Base-by-base conservation (phyloP, 2,797 vertebrate species). In the Gymnoscopelus braueri region DNA sequence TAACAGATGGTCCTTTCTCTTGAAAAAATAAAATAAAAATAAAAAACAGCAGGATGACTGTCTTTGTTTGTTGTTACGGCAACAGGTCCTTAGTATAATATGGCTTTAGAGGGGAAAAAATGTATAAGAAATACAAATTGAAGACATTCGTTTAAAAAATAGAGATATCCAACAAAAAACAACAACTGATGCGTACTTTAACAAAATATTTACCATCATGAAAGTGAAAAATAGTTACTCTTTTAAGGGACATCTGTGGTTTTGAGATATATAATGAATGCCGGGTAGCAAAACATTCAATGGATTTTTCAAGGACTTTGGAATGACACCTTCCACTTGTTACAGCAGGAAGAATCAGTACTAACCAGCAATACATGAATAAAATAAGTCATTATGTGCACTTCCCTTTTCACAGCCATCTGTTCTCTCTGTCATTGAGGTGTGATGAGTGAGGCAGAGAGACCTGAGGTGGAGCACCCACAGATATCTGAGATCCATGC, bases 1-100 rank as follows among this genome's bases (percentile, higher is more conserved):
- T 81, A 85, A 81, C 75, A 85, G 51, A 80, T 68, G 59, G 65
- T 54, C 56, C 24, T 60, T 13, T 26, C 4, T 15, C 39, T 39
- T 55, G 2, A 53, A 26, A 59, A 72, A 35, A 70, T 12, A 48
- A 19, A 77, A 64, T 29, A 14, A 24, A 47, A 56, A n/a, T 10
- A 54, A 32, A 32, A 39, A 7, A 58, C 7, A 12, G 19, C 35
- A 35, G 14, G 5, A 54, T 12, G 32, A 14, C 50, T 49, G 50
- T 49, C 39, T 57, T 29, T 62, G 50, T 59, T 65, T 39, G 53
- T 29, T 29, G 26, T 44, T 44, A 44, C 39, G 9, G 9, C 39
- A 44, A 44, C 8, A 63, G 47, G 6, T 54, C 26, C 56, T 12
- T 15, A 57, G 1, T 57, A 24, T 5, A 60, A 32, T 73, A 80